Conservation (phyloP, 2,888 invertebrate species). For the Mamestra brassicae region DNA sequence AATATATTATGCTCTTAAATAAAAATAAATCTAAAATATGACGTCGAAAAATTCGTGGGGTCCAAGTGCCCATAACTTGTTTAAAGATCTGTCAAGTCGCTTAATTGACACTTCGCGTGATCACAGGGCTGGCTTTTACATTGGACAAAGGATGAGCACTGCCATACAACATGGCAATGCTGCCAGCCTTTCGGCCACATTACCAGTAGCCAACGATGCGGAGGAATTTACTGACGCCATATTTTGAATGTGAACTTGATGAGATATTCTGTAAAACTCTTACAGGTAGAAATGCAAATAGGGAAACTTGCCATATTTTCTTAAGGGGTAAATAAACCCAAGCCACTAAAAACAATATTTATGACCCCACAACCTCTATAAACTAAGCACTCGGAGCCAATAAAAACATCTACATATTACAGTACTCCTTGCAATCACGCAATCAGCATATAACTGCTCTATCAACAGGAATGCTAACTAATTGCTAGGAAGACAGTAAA, state of each 20-base stretch:
- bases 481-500: constrained; percentile 58
- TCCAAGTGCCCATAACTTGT: too few relatives aligned
- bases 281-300: background rate
- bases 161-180: too few relatives aligned
- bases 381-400: constrained; percentile 21
- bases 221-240: too few relatives aligned
- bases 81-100: too few relatives aligned
- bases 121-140: too few relatives aligned
- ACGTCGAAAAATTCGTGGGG: too few relatives aligned
- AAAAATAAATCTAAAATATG: too few relatives aligned
- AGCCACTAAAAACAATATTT: constrained; percentile 42
- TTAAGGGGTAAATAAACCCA: constrained; percentile 7
- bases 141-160: too few relatives aligned
- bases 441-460: constrained; percentile 35
- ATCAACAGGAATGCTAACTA: constrained; percentile 56
- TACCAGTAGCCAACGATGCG: too few relatives aligned
- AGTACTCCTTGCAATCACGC: constrained; percentile 29
- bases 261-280: background rate
- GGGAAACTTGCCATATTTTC: background rate
- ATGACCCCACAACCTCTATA: constrained; percentile 20
- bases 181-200: too few relatives aligned
- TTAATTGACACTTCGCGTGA: too few relatives aligned
- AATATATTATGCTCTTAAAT: too few relatives aligned
- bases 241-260: background rate
- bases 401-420: constrained; percentile 49